Percentiles rank a stretch among this genome's conserved stretches.
These are phyloP conservation scores for Amiota mariae DNA, from an alignment of 2,888 invertebrate genomes.

Conservation along the genomic window DNA sequence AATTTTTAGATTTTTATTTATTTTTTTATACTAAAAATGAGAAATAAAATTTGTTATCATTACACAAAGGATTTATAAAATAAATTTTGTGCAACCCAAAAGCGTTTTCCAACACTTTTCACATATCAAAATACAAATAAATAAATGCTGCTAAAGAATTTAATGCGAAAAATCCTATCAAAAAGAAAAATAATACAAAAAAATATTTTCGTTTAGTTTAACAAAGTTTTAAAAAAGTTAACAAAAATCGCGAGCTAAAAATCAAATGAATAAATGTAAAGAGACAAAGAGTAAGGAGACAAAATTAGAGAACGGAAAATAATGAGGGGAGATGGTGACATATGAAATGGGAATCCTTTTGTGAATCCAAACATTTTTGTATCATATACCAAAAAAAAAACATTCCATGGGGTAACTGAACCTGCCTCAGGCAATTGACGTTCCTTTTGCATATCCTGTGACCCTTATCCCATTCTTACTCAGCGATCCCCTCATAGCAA, in stretches of 20 bases:
- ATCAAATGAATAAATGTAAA: background rate
- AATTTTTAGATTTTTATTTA: no score
- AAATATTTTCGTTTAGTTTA: background rate
- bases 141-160: background rate
- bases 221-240: background rate
- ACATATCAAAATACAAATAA: background rate
- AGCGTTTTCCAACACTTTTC: background rate
- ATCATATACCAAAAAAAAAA: background rate
- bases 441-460: background rate
- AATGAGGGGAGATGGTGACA: background rate
- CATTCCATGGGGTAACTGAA: background rate
- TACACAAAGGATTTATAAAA: slow-evolving; percentile 16
- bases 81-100: background rate
- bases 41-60: slow-evolving; percentile 12
- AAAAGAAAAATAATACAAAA: background rate
- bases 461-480: no score
- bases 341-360: background rate
- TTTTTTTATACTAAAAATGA: background rate
- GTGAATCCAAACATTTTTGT: background rate
- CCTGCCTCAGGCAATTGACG: slow-evolving; percentile 1
- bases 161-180: background rate
- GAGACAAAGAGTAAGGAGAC: background rate
- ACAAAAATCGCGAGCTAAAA: background rate
- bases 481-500: background rate
- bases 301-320: background rate